Percentiles rank a stretch among this genome's conserved stretches.
Conservation (phyloP, 1,140 invertebrate genomes). For the Himalopsyche phryganea region DNA sequence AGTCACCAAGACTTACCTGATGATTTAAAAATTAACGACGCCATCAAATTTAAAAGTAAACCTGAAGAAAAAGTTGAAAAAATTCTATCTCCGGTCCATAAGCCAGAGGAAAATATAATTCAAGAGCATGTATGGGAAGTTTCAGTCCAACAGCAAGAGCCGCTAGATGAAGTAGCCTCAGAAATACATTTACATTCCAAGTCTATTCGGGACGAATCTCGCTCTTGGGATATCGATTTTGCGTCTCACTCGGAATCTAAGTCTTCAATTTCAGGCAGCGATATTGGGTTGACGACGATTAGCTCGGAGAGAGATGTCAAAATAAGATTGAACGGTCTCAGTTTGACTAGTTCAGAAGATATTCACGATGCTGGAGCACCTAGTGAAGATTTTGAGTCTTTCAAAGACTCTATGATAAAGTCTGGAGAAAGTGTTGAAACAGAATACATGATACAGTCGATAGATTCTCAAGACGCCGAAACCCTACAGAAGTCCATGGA, state of each 20-base stretch:
- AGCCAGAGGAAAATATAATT: conserved; percentile 54
- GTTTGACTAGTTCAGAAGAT: conserved; percentile 32
- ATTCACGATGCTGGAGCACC: conserved; percentile 43
- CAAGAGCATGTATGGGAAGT: conserved; percentile 64
- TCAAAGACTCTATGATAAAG: conserved; percentile 55
- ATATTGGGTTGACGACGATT: conserved; percentile 23
- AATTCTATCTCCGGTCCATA: conserved; percentile 52
- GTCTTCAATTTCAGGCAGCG: conserved; percentile 25
- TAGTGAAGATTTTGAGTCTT: conserved; percentile 38
- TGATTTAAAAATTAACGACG: conserved; percentile 36
- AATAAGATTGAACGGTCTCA: conserved; percentile 25
- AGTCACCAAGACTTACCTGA: conserved; percentile 24
- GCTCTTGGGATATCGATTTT: conserved; percentile 38
- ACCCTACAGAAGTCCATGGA: conserved; percentile 52
- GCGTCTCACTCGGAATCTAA: conserved; percentile 25
- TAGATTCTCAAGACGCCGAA: conserved; percentile 52
- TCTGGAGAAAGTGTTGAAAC: conserved; percentile 55
- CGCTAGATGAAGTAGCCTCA: conserved; percentile 40
- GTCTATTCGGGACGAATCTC: conserved; percentile 36
- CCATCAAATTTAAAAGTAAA: conserved; percentile 37
- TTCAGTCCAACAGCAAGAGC: conserved; percentile 54
- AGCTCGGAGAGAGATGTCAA: conserved; percentile 28
- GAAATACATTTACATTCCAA: conserved; percentile 37
- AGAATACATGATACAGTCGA: conserved; percentile 51
- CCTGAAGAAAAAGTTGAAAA: conserved; percentile 42